phyloP scores from a whole-genome alignment of 2,797 vertebrate genomes.

The Tragopan temminckii region DNA sequence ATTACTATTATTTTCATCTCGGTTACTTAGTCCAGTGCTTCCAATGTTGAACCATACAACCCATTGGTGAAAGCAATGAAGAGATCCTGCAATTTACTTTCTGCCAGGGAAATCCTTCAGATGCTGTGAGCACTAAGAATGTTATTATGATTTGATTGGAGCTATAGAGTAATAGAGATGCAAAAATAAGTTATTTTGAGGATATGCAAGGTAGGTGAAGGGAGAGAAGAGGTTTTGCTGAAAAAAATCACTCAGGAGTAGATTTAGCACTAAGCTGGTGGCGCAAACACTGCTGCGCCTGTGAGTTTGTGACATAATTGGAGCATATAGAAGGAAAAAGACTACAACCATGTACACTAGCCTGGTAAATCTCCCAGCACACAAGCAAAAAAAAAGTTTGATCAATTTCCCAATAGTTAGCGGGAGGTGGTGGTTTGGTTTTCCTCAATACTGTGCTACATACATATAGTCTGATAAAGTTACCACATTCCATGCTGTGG shows the following conservation, averaged over 20 bases:
- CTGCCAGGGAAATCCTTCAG: background rate
- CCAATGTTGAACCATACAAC: background rate
- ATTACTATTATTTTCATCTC: background rate
- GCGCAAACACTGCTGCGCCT: background rate
- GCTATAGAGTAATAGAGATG: background rate
- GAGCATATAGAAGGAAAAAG: background rate
- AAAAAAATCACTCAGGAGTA: background rate
- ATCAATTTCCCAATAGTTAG: background rate
- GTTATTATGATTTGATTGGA: background rate
- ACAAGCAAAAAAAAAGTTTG: background rate
- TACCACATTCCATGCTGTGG: background rate
- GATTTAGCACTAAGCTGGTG: background rate
- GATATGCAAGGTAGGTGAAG: background rate
- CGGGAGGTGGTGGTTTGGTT: background rate
- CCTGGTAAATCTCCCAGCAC: background rate
- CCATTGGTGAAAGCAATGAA: background rate
- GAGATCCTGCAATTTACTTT: background rate
- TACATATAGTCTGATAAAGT: background rate
- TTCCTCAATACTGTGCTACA: rapidly evolving
- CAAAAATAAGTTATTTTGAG: background rate
- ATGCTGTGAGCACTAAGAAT: background rate
- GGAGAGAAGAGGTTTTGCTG: background rate
- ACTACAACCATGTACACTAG: background rate
- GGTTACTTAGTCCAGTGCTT: background rate
- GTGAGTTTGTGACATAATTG: background rate